phyloP scores from a whole-genome alignment of 2,888 invertebrate species.

The Villa cingulata region DNA sequence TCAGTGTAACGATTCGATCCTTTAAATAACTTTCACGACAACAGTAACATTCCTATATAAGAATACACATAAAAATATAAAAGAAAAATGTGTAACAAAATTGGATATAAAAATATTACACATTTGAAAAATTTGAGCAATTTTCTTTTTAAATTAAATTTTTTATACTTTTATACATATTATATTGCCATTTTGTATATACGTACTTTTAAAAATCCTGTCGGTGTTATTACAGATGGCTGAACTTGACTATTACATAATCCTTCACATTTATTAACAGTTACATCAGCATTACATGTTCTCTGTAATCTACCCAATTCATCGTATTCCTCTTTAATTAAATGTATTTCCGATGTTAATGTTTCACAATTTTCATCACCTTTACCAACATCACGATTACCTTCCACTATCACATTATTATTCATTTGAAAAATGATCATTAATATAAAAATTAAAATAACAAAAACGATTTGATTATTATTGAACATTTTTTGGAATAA shows the following conservation, averaged over 20 bases:
- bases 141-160: too few species aligned
- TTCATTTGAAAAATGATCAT: not conserved
- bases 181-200: too few species aligned
- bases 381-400: conserved; percentile 19
- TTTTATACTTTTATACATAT: too few species aligned
- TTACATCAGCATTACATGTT: conserved; percentile 80
- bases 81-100: not conserved
- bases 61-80: not conserved
- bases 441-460: not conserved
- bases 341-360: conserved; percentile 69
- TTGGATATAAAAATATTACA: not conserved
- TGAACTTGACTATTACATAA: conserved; percentile 84
- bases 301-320: conserved; percentile 69
- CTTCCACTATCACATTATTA: not conserved
- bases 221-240: conserved; percentile 75
- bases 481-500: not conserved
- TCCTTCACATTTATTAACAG: conserved; percentile 88
- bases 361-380: conserved; percentile 73
- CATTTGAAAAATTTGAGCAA: too few species aligned
- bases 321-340: conserved; percentile 85
- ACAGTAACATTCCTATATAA: conserved; percentile 70
- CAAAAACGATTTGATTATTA: not conserved
- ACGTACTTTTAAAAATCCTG: conserved; percentile 64
- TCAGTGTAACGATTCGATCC: conserved; percentile 62
- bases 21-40: conserved; percentile 77